Evolutionary conservation across 2,113 vertebrate genomes (phyloP).

Genomic region (Xenopus borealis): DNA sequence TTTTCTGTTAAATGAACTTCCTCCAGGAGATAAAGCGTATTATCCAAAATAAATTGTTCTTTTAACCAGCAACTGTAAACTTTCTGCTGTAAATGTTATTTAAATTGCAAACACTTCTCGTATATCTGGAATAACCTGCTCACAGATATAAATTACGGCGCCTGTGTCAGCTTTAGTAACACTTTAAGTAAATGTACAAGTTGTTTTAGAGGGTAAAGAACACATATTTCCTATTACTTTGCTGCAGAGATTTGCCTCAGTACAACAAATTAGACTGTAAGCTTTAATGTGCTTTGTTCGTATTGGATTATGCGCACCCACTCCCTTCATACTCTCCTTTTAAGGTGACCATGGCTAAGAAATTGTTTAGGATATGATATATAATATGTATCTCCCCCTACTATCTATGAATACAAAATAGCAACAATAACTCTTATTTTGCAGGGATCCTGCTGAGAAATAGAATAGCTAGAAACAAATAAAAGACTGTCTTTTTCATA

Average conservation of each 20-base stretch:
- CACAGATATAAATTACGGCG: conserved; percentile 10
- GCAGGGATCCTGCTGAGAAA: background rate
- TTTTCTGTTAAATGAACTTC: conserved; percentile 48
- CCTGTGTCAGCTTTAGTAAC: conserved; percentile 24
- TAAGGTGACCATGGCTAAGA: background rate
- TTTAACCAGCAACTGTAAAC: conserved; percentile 41
- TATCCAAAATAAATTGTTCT: conserved; percentile 28
- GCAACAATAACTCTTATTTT: background rate
- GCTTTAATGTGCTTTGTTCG: background rate
- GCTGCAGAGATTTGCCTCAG: background rate
- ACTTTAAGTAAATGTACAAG: background rate
- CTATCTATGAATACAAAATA: conserved; percentile 9
- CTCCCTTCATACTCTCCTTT: no score
- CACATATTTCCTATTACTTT: background rate
- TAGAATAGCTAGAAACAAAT: background rate
- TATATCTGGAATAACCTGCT: background rate
- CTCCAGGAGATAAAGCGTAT: conserved; percentile 28
- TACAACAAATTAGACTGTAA: background rate
- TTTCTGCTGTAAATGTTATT: conserved; percentile 28
- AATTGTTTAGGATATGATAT: conserved; percentile 2
- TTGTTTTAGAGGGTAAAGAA: conserved; percentile 18
- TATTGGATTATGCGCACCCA: background rate
- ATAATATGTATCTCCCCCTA: no score
- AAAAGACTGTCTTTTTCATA: background rate
- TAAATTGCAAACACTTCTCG: conserved; percentile 1